Evolutionary conservation across 2,113 vertebrate genomes (phyloP), one percentile per base, ranked within the genome.

Genomic region (Chaenogobius annularis): DNA sequence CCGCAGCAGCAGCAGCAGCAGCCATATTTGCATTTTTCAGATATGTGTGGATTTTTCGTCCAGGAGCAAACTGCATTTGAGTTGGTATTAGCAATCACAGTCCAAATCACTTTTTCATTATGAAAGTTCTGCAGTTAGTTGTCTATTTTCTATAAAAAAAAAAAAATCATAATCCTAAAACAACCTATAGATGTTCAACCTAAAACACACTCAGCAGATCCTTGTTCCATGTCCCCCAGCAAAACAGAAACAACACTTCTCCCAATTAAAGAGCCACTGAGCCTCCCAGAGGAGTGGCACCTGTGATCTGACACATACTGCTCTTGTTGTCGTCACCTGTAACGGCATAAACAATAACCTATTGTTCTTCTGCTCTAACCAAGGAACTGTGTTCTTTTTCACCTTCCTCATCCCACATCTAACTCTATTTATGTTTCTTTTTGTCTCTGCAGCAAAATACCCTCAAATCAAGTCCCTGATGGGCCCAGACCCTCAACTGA

Each of bases 381-480:
- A 46, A 10, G 13, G 15, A 5, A 2, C 54, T 43, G 17, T 26
- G 23, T 50, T 31, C 11, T 22, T 55, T 54, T 6, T 52, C 22
- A 23, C 22, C 11, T 40, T 55, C 10, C 37, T 70, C 0, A 9
- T 17, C 35, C 73, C 10, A 10, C 22, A 31, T 46, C 9, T 66
- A 10, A 1, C 47, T 31, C 26, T 35, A 35, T 13, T 26, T 14
- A 19, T 61, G 26, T 35, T 61, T 26, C 55, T 61, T n/a, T 14
- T 31, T 85, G 84, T 84, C 68, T 79, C 14, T 62, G 70, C 72
- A 99, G 98, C 96, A 61, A 99, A 97, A 85, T 97, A 99, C 89
- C 98, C 97, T 14, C 91, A 96, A 89, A 96, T 99, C 91, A 99
- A 99, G 92, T 87, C 90, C 62, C 88, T 99, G 68, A 99, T 99